These are phyloP conservation scores for Anastrepha obliqua DNA, from an alignment of 1,140 invertebrate genomes.

Conservation along the genomic window DNA sequence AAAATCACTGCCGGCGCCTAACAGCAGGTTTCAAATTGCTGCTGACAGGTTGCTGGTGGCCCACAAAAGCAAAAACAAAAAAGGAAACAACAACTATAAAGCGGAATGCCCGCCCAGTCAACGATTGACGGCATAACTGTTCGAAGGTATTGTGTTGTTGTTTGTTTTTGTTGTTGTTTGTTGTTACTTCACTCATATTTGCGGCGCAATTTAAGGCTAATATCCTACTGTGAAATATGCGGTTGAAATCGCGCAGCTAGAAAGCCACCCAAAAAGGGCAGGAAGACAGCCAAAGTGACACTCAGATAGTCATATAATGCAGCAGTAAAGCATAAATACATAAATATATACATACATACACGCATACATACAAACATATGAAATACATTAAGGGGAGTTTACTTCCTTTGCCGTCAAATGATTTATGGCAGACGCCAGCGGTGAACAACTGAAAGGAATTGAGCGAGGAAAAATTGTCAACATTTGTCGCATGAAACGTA, in stretches of 20 bases:
- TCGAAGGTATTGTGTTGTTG: constrained; percentile 24
- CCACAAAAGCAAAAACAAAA: constrained; percentile 15
- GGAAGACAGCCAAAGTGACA: not conserved
- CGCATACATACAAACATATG: not conserved
- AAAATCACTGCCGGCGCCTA: constrained; percentile 28
- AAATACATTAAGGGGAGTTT: not conserved
- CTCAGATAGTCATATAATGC: not conserved
- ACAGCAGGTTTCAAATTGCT: constrained; percentile 48
- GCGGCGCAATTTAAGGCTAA: constrained; percentile 74
- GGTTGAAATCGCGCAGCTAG: constrained; percentile 54
- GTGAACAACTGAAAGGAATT: not conserved
- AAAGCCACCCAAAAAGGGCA: constrained; percentile 1
- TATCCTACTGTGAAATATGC: constrained; percentile 74
- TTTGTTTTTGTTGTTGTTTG: not conserved
- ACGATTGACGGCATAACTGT: not conserved
- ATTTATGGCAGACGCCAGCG: constrained; percentile 36
- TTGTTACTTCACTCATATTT: constrained; percentile 61
- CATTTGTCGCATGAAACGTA: constrained; percentile 16
- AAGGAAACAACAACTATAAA: not conserved
- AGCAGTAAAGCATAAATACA: not conserved
- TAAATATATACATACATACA: not conserved
- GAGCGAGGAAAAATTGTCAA: constrained; percentile 10
- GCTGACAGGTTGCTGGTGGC: constrained; percentile 32
- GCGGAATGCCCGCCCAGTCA: constrained; percentile 1
- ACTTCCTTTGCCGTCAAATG: constrained; percentile 48